These are phyloP conservation scores for Microcaecilia unicolor DNA, from an alignment of 2,797 vertebrate genomes.

Conservation along the genomic window DNA sequence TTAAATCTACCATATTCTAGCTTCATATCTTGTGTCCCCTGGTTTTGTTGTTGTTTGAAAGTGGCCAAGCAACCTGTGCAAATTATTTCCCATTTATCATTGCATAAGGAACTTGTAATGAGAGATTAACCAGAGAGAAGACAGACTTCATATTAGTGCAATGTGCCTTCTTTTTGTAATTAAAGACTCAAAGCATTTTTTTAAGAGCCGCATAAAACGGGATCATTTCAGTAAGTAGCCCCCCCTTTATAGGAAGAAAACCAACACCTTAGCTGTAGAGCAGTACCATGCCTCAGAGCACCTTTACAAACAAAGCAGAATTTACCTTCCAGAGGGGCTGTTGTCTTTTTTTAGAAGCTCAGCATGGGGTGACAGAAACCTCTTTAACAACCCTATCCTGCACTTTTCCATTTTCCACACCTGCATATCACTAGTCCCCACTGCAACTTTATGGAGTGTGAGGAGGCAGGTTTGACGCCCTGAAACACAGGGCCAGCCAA, in stretches of 20 bases:
- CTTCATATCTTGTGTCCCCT: too few species aligned
- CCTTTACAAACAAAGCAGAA: slow-evolving; percentile 32
- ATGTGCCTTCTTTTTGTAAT: slow-evolving; percentile 5
- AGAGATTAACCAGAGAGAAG: slow-evolving; percentile 11
- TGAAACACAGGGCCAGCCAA: slow-evolving; percentile 36
- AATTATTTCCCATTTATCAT: slow-evolving; percentile 2
- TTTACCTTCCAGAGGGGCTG: slow-evolving; percentile 12
- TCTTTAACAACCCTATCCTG: slow-evolving; percentile 40
- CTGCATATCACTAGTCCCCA: slow-evolving; percentile 42
- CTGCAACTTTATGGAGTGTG: slow-evolving; percentile 59
- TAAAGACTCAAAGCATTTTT: slow-evolving; percentile 40
- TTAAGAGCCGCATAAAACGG: slow-evolving; percentile 38
- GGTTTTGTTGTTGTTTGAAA: too few species aligned
- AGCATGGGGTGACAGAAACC: slow-evolving; percentile 44
- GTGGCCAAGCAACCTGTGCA: not conserved
- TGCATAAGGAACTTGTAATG: slow-evolving; percentile 1
- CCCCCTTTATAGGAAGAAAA: slow-evolving; percentile 31
- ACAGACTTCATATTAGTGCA: slow-evolving; percentile 17
- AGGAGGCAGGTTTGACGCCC: slow-evolving; percentile 69
- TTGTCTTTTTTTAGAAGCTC: slow-evolving; percentile 26
- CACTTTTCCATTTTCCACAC: slow-evolving; percentile 53
- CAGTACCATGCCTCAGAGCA: slow-evolving; percentile 15
- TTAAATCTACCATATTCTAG: too few species aligned
- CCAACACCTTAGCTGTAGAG: slow-evolving; percentile 33
- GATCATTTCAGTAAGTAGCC: slow-evolving; percentile 33